These are phyloP conservation scores for Tetrao urogallus DNA, from an alignment of 2,113 vertebrate species.

Conservation along the genomic window DNA sequence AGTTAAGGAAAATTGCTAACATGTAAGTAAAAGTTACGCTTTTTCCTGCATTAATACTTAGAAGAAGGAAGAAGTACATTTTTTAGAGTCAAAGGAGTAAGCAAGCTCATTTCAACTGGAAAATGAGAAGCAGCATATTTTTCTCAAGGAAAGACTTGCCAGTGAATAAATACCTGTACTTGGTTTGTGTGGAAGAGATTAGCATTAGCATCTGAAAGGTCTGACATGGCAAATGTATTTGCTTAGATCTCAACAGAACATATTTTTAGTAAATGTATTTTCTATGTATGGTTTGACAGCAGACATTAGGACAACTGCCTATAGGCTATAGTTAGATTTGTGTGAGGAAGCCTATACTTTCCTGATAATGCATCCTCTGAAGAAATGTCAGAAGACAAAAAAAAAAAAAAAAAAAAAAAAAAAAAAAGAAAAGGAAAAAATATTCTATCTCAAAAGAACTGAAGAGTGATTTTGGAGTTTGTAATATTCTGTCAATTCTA, in stretches of 20 bases:
- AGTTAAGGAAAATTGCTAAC: not conserved
- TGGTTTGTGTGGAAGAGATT: not conserved
- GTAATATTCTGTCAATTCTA: not conserved
- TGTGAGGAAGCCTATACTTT: not conserved
- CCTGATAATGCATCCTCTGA: not conserved
- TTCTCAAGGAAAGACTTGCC: not conserved
- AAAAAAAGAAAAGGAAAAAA: not conserved
- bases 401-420: too few species aligned
- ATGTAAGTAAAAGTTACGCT: not conserved
- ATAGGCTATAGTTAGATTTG: not conserved
- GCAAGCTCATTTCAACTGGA: not conserved
- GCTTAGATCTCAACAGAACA: not conserved
- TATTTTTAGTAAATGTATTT: not conserved
- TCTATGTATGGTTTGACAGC: not conserved
- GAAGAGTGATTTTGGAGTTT: not conserved
- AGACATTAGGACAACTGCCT: not conserved
- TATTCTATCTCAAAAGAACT: not conserved
- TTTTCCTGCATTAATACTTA: not conserved
- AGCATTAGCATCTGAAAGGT: not conserved
- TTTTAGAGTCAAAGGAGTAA: not conserved
- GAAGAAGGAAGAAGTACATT: not conserved
- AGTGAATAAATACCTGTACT: not conserved
- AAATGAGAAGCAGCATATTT: not conserved
- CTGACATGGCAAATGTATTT: not conserved
- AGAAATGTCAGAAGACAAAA: not conserved